Conservation (phyloP, 2,113 vertebrate species). For the Elachura formosa region DNA sequence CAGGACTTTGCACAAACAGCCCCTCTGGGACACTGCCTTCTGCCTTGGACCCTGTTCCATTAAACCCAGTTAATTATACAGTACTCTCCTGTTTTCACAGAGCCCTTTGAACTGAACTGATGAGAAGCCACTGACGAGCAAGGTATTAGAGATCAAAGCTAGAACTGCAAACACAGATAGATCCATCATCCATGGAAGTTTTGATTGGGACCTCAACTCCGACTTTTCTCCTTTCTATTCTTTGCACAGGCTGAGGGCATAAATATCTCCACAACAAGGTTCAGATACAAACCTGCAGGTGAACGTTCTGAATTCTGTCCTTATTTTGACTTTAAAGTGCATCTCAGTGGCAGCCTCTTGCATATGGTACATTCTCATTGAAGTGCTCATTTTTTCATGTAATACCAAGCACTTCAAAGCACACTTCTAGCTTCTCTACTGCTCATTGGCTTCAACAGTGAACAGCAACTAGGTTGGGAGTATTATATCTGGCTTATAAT, state of each 20-base stretch:
- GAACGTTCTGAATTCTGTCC: background rate
- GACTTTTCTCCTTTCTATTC: background rate
- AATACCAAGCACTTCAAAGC: slow-evolving; percentile 48
- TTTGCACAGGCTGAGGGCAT: background rate
- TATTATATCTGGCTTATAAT: slow-evolving; percentile 6
- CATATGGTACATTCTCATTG: background rate
- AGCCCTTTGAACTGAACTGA: background rate
- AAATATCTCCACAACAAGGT: background rate
- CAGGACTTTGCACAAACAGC: background rate
- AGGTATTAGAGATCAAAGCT: background rate
- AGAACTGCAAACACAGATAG: background rate
- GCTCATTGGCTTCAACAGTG: slow-evolving; percentile 30
- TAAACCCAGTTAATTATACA: background rate
- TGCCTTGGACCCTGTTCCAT: background rate
- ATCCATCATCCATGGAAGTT: background rate
- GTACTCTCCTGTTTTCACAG: background rate
- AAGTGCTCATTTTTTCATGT: background rate
- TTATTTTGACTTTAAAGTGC: slow-evolving; percentile 14
- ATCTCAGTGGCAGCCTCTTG: background rate
- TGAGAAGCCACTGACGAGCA: background rate
- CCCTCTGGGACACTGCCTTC: background rate
- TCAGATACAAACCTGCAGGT: background rate
- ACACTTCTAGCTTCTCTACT: background rate
- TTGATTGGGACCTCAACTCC: background rate
- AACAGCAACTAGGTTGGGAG: background rate